Conservation (phyloP, 2,888 invertebrate genomes). For the Cephus pygmeus region DNA sequence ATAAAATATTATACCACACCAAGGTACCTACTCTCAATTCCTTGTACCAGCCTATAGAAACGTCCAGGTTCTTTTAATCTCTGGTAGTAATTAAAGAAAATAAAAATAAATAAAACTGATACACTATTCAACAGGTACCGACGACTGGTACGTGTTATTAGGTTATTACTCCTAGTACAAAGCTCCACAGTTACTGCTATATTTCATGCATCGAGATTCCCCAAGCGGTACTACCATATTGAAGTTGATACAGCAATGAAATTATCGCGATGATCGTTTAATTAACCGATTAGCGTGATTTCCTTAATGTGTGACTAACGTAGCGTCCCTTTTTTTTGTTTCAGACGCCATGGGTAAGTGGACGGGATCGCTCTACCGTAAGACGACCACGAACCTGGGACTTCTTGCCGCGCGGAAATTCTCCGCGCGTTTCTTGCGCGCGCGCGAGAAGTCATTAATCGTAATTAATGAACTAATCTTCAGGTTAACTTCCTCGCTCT, state of each 20-base stretch:
- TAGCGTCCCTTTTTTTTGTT: slow-evolving; percentile 70
- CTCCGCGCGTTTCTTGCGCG: slow-evolving; percentile 2
- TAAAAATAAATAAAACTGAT: not conserved
- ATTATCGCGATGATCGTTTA: not conserved
- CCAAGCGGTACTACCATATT: not conserved
- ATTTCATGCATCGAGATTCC: not conserved
- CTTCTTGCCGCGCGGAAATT: not conserved
- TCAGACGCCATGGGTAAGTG: slow-evolving; percentile 80
- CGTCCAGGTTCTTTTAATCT: not conserved
- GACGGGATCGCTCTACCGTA: not conserved
- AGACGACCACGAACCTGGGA: not conserved
- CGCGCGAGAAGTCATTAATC: slow-evolving; percentile 33
- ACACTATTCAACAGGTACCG: not conserved
- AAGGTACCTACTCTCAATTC: not conserved
- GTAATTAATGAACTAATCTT: slow-evolving; percentile 41
- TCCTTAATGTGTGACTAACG: slow-evolving; percentile 19
- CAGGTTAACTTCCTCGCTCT: not conserved
- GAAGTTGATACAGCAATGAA: not conserved
- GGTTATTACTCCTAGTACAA: not conserved
- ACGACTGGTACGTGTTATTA: not conserved
- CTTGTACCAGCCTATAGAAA: not conserved
- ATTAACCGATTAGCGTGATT: not conserved
- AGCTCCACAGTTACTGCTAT: not conserved
- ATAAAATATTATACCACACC: not conserved
- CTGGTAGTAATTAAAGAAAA: not conserved